phyloP scores from a whole-genome alignment of 1,140 invertebrate species.

The Gonatopus flavifemur region DNA sequence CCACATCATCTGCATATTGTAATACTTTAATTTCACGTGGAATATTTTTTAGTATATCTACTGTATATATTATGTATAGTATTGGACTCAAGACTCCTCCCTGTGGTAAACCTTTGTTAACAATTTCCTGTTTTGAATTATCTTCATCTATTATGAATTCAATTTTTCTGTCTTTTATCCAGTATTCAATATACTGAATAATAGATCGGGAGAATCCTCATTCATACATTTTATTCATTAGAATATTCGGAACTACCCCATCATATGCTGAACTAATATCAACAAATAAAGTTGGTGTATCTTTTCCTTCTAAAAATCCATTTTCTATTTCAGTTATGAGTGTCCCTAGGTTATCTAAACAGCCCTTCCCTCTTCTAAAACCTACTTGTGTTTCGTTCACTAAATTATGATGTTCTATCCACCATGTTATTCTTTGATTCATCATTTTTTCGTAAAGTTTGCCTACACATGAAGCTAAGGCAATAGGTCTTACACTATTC shows the following conservation, averaged over 20 bases:
- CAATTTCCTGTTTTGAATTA: not conserved
- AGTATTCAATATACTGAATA: not conserved
- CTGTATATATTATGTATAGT: constrained; percentile 5
- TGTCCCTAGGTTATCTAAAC: not conserved
- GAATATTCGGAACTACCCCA: not conserved
- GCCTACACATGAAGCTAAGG: not conserved
- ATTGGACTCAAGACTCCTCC: constrained; percentile 10
- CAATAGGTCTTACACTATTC: not conserved
- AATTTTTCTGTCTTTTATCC: not conserved
- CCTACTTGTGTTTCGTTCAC: not conserved
- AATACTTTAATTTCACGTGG: not conserved
- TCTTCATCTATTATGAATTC: not conserved
- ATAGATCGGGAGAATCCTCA: not conserved
- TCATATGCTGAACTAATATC: not conserved
- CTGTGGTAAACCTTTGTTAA: constrained; percentile 13
- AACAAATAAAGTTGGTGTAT: not conserved
- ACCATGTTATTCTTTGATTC: not conserved
- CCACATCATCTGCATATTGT: constrained; percentile 15
- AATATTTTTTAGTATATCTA: not conserved
- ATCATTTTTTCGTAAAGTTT: not conserved
- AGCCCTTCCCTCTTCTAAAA: not conserved
- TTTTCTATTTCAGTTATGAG: not conserved
- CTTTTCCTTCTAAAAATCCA: not conserved
- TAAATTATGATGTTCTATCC: not conserved
- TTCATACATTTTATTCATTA: not conserved